These are phyloP conservation scores for Odontophorus gujanensis DNA, from an alignment of 2,113 vertebrate genomes.

Conservation along the genomic window DNA sequence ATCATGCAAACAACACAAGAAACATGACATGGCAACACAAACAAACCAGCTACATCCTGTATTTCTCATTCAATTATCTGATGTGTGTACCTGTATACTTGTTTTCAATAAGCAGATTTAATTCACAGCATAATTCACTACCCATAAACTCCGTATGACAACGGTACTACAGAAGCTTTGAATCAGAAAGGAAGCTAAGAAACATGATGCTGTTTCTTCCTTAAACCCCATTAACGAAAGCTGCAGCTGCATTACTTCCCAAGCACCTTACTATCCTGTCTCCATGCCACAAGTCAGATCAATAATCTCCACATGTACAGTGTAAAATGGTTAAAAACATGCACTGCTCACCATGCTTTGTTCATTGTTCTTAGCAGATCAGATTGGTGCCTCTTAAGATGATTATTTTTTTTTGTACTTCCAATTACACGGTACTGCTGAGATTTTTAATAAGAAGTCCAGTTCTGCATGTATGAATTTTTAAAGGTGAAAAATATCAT, in stretches of 20 bases:
- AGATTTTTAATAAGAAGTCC: slow-evolving; percentile 24
- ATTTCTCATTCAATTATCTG: slow-evolving; percentile 23
- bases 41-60: background rate
- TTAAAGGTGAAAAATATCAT: slow-evolving; percentile 15
- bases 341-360: slow-evolving; percentile 47
- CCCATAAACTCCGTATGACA: background rate
- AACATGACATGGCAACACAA: background rate
- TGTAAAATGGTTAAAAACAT: slow-evolving; percentile 43
- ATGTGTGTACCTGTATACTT: background rate
- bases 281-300: background rate
- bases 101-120: background rate
- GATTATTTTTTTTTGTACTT: background rate
- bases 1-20: slow-evolving; percentile 3
- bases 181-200: background rate
- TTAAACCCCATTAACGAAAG: background rate
- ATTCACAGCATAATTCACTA: background rate
- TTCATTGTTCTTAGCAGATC: slow-evolving; percentile 59
- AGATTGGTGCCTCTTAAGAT: slow-evolving; percentile 26
- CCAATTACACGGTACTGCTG: background rate
- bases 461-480: background rate
- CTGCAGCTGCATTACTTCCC: background rate
- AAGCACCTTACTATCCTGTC: background rate
- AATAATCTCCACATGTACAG: background rate
- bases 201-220: background rate
- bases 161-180: background rate